phyloP scores from a whole-genome alignment of 2,797 vertebrate genomes.

The Chelon auratus region DNA sequence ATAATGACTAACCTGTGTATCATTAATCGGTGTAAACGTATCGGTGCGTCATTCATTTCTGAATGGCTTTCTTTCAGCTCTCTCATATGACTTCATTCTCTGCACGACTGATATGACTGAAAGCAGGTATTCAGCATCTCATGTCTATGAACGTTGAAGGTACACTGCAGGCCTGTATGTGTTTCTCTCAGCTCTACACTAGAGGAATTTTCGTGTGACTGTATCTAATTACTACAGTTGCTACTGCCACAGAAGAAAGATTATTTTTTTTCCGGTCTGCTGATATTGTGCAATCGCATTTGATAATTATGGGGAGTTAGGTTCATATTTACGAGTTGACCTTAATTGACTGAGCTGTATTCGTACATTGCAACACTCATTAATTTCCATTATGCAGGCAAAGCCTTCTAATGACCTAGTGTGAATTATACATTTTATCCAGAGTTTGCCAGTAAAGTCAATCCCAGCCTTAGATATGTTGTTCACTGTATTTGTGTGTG shows the following conservation, averaged over 20 bases:
- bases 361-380: slow-evolving; percentile 27
- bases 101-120: no score
- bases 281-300: slow-evolving; percentile 51
- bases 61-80: no score
- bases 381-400: slow-evolving; percentile 28
- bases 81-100: no score
- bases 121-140: background rate
- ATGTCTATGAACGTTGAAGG: slow-evolving; percentile 14
- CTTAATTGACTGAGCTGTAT: slow-evolving; percentile 12
- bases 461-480: no score
- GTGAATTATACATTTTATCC: slow-evolving; percentile 43
- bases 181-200: slow-evolving; percentile 18
- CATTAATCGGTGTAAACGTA: no score
- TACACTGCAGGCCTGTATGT: slow-evolving; percentile 4
- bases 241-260: slow-evolving; percentile 8
- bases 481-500: background rate
- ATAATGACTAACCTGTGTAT: no score
- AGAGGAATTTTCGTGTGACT: slow-evolving; percentile 12
- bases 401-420: slow-evolving; percentile 41
- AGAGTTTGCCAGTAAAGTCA: no score
- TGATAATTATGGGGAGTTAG: slow-evolving; percentile 39
- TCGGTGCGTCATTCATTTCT: no score
- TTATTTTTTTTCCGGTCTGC: slow-evolving; percentile 13
- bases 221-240: slow-evolving; percentile 21
- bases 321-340: slow-evolving; percentile 47